A percentile compares a stretch with the other conserved stretches of the same genome.
Evolutionary conservation across 2,113 vertebrate species (phyloP).

Genomic region (Halcyon senegalensis): DNA sequence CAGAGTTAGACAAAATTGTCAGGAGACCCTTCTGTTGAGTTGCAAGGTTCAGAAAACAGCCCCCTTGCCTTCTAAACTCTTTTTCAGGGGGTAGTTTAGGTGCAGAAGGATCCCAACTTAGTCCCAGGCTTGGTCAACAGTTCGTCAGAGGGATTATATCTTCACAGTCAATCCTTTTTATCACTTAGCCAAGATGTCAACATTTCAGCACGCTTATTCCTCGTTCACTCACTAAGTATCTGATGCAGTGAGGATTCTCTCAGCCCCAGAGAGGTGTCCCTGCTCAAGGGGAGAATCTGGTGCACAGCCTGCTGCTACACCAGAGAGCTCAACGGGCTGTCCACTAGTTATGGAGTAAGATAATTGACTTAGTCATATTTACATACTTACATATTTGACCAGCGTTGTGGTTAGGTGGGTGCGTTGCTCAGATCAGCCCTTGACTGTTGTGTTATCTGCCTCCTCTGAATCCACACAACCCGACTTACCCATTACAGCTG

Average conservation of each 20-base stretch:
- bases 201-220: background rate
- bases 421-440: background rate
- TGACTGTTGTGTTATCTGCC: background rate
- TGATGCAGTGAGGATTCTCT: background rate
- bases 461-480: background rate
- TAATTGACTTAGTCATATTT: background rate
- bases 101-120: background rate
- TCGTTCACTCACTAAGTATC: background rate
- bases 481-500: background rate
- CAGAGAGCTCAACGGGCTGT: background rate
- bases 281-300: background rate
- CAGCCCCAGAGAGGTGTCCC: background rate
- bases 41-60: background rate
- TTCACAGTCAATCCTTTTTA: background rate
- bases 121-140: background rate
- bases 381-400: background rate
- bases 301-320: background rate
- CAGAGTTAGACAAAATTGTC: background rate
- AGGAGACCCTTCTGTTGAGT: background rate
- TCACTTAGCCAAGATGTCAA: background rate
- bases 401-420: background rate
- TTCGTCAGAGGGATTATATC: background rate
- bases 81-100: background rate
- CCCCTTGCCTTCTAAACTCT: background rate
- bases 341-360: background rate